These are phyloP conservation scores for Tachina lurida DNA, from an alignment of 2,888 invertebrate species.

Conservation along the genomic window DNA sequence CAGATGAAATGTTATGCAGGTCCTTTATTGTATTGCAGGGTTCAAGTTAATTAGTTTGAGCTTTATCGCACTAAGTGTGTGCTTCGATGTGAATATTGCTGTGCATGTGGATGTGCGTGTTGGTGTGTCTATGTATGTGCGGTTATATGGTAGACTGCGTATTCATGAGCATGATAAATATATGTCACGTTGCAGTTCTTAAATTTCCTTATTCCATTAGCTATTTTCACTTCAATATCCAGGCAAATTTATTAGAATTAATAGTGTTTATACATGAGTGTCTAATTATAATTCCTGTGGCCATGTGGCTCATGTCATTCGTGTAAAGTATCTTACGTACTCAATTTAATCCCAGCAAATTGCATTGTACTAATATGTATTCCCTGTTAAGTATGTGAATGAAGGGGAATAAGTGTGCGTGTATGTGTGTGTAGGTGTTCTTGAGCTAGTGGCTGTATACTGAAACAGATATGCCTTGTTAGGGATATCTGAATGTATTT, in stretches of 20 bases:
- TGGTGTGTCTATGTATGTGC: neutral
- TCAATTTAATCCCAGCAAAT: constrained; percentile 40
- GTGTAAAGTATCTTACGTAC: constrained; percentile 30
- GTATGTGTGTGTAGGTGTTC: neutral
- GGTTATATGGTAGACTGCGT: neutral
- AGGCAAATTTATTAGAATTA: constrained; percentile 58
- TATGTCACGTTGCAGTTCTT: constrained; percentile 22
- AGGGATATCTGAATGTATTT: neutral
- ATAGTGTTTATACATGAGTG: constrained; percentile 47
- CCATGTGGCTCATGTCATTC: constrained; percentile 40
- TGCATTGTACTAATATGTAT: constrained; percentile 11
- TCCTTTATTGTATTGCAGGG: neutral
- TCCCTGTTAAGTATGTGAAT: neutral
- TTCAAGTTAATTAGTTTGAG: constrained; percentile 24
- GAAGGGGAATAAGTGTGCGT: neutral
- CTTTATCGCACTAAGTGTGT: neutral
- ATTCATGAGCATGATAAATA: neutral
- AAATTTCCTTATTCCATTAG: constrained; percentile 7
- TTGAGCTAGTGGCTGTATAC: neutral
- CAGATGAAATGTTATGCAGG: neutral
- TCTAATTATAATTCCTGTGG: constrained; percentile 50
- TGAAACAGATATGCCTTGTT: neutral
- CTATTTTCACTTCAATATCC: constrained; percentile 14
- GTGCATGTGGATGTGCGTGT: neutral
- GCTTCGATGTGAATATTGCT: neutral